phyloP scores from a whole-genome alignment of 2,888 invertebrate genomes.

The Drosophila stalkeri region DNA sequence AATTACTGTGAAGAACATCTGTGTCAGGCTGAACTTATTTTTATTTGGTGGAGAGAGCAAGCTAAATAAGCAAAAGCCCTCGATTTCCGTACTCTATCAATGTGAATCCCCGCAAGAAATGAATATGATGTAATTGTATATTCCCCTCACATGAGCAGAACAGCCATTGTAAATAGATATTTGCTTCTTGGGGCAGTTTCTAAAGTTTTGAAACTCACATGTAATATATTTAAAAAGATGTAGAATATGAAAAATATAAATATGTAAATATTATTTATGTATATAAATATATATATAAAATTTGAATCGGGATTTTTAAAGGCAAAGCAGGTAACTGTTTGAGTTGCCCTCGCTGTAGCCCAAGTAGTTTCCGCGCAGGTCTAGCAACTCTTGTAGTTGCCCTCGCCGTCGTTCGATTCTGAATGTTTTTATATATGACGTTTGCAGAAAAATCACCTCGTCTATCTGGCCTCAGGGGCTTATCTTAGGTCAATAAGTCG shows the following conservation, averaged over 20 bases:
- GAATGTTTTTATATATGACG: conserved; percentile 21
- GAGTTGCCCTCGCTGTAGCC: neutral
- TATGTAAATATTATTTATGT: neutral
- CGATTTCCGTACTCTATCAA: neutral
- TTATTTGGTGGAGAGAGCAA: conserved; percentile 22
- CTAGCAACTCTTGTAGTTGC: neutral
- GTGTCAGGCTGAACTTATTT: conserved; percentile 68
- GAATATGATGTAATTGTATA: conserved; percentile 16
- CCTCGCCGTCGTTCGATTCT: conserved; percentile 21
- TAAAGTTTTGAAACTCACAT: neutral
- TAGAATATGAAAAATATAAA: too few species aligned
- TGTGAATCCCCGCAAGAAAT: conserved; percentile 24
- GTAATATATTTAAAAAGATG: neutral
- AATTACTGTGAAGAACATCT: conserved; percentile 75
- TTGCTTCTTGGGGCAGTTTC: neutral
- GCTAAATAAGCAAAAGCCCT: neutral
- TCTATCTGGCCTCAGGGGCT: conserved; percentile 13
- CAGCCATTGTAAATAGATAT: neutral
- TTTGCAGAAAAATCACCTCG: conserved; percentile 41
- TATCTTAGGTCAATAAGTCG: conserved; percentile 64
- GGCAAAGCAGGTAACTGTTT: neutral
- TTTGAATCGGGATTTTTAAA: too few species aligned
- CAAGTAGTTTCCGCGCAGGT: neutral
- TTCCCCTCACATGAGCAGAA: neutral
- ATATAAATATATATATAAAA: neutral